phyloP scores from a whole-genome alignment of 2,888 invertebrate genomes.

The Stomorhina lunata region DNA sequence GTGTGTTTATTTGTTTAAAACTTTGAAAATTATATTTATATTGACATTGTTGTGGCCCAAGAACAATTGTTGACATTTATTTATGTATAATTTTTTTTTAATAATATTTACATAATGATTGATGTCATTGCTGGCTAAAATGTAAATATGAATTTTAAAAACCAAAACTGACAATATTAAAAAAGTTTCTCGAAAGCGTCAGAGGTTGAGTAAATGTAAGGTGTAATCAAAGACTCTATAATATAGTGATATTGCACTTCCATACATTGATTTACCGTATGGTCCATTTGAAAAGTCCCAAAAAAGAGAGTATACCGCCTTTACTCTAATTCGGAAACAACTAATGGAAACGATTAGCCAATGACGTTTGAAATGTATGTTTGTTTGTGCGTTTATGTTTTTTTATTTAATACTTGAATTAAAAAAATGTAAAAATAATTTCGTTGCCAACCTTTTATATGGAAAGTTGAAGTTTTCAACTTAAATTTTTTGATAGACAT shows the following conservation, averaged over 20 bases:
- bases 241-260: too few species aligned
- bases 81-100: constrained; percentile 44
- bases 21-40: constrained; percentile 56
- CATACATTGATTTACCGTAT: too few species aligned
- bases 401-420: too few species aligned
- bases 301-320: too few species aligned
- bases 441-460: constrained; percentile 39
- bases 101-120: constrained; percentile 58
- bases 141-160: too few species aligned
- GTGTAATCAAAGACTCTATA: too few species aligned
- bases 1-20: constrained; percentile 48
- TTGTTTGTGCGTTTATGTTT: too few species aligned
- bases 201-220: background rate
- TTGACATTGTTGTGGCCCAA: constrained; percentile 54
- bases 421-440: background rate
- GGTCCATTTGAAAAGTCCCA: too few species aligned
- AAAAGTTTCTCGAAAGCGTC: constrained; percentile 16
- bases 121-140: constrained; percentile 45
- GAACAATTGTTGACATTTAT: constrained; percentile 53
- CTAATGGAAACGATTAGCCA: too few species aligned
- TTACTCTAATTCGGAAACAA: too few species aligned
- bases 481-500: constrained; percentile 47
- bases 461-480: constrained; percentile 39
- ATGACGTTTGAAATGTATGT: too few species aligned
- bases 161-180: background rate